These are phyloP conservation scores for Lophochroa leadbeateri DNA, from an alignment of 2,113 vertebrate species.

Conservation along the genomic window DNA sequence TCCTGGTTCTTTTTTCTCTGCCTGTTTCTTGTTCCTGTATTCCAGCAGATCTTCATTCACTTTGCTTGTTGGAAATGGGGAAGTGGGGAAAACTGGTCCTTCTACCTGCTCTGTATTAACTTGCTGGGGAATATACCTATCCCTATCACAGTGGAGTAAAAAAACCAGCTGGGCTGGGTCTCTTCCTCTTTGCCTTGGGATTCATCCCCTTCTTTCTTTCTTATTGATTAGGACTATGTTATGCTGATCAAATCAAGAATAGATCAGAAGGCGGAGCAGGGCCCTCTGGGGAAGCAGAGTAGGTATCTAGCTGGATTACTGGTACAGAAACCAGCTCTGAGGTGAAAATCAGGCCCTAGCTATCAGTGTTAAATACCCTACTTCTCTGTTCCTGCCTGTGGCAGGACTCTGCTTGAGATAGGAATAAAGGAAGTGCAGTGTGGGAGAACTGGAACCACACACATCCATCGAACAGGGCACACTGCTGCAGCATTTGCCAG, in stretches of 20 bases:
- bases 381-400: not conserved
- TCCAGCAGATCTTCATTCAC: not conserved
- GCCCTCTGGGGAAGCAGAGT: not conserved
- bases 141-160: not conserved
- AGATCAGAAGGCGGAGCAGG: not conserved
- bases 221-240: not conserved
- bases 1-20: not conserved
- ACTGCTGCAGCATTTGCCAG: not conserved
- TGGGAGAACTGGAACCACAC: not conserved
- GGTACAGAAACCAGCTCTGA: not conserved
- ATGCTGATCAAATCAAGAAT: not conserved
- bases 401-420: not conserved
- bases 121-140: slow-evolving; percentile 7
- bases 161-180: not conserved
- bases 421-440: not conserved
- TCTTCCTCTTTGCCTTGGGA: not conserved
- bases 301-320: not conserved
- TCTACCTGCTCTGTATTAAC: not conserved
- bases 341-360: not conserved
- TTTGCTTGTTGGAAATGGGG: not conserved
- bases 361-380: not conserved
- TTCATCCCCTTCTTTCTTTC: not conserved
- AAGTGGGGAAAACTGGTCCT: slow-evolving; percentile 40
- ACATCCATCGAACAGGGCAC: not conserved
- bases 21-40: slow-evolving; percentile 16